These are phyloP conservation scores for Schizopygopsis pylzovi DNA, from an alignment of 2,797 vertebrate species.

Conservation along the genomic window DNA sequence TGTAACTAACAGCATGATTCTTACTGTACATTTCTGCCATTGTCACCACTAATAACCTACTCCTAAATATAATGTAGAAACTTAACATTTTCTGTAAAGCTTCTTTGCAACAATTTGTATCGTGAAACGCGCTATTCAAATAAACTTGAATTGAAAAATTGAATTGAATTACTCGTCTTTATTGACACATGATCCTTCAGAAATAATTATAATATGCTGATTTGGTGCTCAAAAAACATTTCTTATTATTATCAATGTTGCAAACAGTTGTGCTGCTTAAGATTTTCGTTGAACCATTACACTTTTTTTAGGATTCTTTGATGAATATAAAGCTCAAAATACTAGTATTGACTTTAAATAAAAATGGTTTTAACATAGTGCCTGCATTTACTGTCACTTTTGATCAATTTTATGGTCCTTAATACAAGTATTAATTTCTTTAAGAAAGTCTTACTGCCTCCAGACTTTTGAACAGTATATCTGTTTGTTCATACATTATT, in stretches of 20 bases:
- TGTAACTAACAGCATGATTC: too few species aligned
- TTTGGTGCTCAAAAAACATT: neutral
- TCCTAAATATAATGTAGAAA: too few species aligned
- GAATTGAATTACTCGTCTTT: neutral
- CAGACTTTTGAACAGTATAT: neutral
- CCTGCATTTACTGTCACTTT: neutral
- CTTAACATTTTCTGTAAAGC: too few species aligned
- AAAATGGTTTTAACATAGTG: too few species aligned
- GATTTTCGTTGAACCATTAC: neutral
- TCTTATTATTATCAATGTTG: neutral
- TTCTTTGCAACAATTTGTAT: too few species aligned
- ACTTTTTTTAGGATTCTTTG: neutral
- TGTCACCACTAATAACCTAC: too few species aligned
- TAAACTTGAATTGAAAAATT: too few species aligned
- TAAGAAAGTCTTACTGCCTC: neutral
- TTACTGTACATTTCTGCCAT: too few species aligned
- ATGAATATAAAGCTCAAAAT: neutral
- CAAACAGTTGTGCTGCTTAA: neutral
- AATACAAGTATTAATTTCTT: neutral
- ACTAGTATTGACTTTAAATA: neutral
- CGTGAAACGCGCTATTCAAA: too few species aligned
- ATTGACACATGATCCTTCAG: neutral
- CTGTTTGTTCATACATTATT: neutral
- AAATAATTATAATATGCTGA: neutral
- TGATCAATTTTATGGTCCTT: neutral